Base-by-base conservation (phyloP, 1,140 invertebrate genomes). In the Bradysia coprophila region DNA sequence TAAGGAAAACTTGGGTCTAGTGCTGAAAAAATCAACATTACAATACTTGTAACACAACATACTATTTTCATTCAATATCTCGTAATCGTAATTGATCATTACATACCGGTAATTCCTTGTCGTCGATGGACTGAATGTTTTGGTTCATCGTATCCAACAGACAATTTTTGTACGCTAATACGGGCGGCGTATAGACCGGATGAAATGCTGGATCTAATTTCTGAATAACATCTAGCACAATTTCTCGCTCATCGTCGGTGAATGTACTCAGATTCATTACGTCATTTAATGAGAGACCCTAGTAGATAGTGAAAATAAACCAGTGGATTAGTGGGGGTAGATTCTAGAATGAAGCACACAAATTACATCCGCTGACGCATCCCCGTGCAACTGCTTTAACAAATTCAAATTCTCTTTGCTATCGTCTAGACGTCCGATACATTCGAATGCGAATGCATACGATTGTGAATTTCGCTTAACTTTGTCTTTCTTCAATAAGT, bases 361-460 rank as follows among this genome's bases (percentile, higher is more conserved):
- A 18, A 16, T 42, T 59, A 71, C 66, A 62, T 62, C 65, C 45
- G 47, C 48, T 46, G 63, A 46, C 45, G 77, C 70, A 46, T 71
- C 53, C 13, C 58, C 49, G 4, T 62, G 46, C 46, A 70, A 68
- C 39, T 61, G 52, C 21, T 64, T 41, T 40, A 78, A 61, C 21
- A 64, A 44, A 33, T 54, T 44, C 3, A 51, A 46, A 45, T 71
- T 68, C 37, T 68, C 53, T 19, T 54, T 43, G 40, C 60, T 59
- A 15, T 59, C 43, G 36, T 64, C 59, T 8, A 61, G 46, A 31
- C 61, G 59, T 2, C 73, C 76, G 2, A 85, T 51, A 51, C 79
- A 81, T 54, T 87, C 77, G 45, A 88, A 76, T 21, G 78, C 60
- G 4, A 70, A 69, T 3, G 73, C 73, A 59, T 72, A 89, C 2